These are phyloP conservation scores for Bovichtus variegatus DNA, from an alignment of 2,797 vertebrate species.

Conservation along the genomic window DNA sequence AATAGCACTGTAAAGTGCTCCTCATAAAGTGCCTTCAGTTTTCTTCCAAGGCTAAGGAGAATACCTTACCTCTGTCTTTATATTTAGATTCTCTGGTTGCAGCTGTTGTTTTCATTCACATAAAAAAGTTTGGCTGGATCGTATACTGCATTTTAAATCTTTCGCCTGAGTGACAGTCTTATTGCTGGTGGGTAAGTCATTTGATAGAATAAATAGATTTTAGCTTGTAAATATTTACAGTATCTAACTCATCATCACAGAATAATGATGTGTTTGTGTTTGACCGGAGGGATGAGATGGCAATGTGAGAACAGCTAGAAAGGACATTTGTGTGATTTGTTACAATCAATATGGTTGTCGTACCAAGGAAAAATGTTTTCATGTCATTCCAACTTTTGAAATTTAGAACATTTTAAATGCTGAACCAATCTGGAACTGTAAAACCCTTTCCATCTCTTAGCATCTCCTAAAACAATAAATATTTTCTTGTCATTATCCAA, in stretches of 20 bases:
- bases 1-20: background rate
- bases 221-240: background rate
- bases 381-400: conserved; percentile 6
- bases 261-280: background rate
- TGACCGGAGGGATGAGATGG: background rate
- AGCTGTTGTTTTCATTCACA: background rate
- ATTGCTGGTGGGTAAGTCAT: background rate
- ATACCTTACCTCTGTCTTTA: background rate
- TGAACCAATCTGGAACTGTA: background rate
- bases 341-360: background rate
- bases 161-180: background rate
- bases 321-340: background rate
- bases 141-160: background rate
- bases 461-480: background rate
- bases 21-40: background rate
- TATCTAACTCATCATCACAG: background rate
- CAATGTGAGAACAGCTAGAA: background rate
- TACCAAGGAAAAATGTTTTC: background rate
- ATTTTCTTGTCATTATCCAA: background rate
- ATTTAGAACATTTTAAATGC: background rate
- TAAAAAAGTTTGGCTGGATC: background rate
- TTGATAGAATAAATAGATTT: background rate
- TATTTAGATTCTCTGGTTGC: background rate
- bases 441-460: background rate
- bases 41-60: conserved; percentile 5